Evolutionary conservation across 1,140 invertebrate genomes (phyloP).

Genomic region (Laupala kohalensis): DNA sequence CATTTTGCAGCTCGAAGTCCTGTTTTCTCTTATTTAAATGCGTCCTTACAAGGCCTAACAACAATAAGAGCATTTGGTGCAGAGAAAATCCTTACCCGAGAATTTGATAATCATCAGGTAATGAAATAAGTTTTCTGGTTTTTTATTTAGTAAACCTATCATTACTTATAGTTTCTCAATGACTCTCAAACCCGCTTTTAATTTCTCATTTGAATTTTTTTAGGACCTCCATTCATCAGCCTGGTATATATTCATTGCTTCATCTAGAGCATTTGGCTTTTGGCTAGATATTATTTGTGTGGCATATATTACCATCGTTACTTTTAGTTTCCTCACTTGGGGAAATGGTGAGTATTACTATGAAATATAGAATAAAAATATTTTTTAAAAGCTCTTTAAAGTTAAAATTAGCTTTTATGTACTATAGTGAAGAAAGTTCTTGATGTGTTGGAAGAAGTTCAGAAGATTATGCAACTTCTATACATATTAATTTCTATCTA

Average conservation of each 20-base stretch:
- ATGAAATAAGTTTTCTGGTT: conserved; percentile 20
- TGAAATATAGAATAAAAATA: no score
- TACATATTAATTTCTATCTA: no score
- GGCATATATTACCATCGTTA: conserved; percentile 51
- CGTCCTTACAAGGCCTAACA: conserved; percentile 61
- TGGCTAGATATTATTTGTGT: conserved; percentile 66
- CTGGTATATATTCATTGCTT: conserved; percentile 58
- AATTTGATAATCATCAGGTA: conserved; percentile 56
- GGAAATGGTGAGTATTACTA: conserved; percentile 35
- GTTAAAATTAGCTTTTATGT: no score
- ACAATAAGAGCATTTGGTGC: conserved; percentile 64
- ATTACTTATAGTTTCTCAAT: conserved; percentile 18
- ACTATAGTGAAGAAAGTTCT: no score
- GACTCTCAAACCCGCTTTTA: background rate
- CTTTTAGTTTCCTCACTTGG: conserved; percentile 57
- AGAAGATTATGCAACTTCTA: no score
- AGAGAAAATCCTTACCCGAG: conserved; percentile 51
- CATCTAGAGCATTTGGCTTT: conserved; percentile 71
- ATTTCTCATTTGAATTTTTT: conserved; percentile 3
- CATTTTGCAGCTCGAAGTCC: conserved; percentile 47
- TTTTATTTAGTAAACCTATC: conserved; percentile 53
- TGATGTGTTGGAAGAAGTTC: no score
- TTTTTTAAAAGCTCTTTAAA: no score
- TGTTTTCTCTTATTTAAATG: conserved; percentile 62
- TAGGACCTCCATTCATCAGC: conserved; percentile 32